Evolutionary conservation across 92 coral and sea anemone genomes (phyloP), one percentile per base, ranked within the genome.

Genomic region (Ricordea florida): DNA sequence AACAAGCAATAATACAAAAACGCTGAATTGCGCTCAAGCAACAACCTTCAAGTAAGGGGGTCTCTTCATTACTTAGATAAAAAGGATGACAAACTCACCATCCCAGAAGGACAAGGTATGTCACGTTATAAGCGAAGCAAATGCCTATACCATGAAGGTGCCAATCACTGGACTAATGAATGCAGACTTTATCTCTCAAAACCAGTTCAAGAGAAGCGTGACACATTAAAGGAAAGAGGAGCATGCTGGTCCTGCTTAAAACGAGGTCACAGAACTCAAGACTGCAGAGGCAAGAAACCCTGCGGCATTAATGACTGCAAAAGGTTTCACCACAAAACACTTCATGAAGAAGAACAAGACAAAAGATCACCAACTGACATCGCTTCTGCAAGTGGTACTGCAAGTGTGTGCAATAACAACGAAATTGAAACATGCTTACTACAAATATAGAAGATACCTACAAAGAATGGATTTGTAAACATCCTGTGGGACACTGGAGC

Each of bases 161-260:
- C 24, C 7, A 51, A 47, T 20, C 92, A 87, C 56, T 50, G 38
- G 28, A 87, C 87, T 6, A 34, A 44, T 23, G 84, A 81, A 23
- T 80, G 84, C 55, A 81, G 69, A 53, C 50, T 74, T 3, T 80
- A 47, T 68, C 80, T 46, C 11, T 78, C 81, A 1, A 87, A 74
- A 45, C 13, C 83, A 5, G 10, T 59, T 17, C 78, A 87, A 59
- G 76, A 66, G 16, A 70, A 57, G 38, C 35, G n/a, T 18, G 70
- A 36, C 15, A 33, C 37, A 6, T 23, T 85, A 43, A 85, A 85
- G 56, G 74, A 74, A 27, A 87, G 60, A 51, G 60, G 65, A 0
- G 84, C 84, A 10, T 87, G 87, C 26, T 87, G 92, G 87, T 87
- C 84, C 6, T 87, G 76, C 67, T 74, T 81, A 22, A 81, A 33